Evolutionary conservation across 1,140 invertebrate species (phyloP), one percentile per base, ranked within the genome.

Genomic region (Pachypsylla venusta): DNA sequence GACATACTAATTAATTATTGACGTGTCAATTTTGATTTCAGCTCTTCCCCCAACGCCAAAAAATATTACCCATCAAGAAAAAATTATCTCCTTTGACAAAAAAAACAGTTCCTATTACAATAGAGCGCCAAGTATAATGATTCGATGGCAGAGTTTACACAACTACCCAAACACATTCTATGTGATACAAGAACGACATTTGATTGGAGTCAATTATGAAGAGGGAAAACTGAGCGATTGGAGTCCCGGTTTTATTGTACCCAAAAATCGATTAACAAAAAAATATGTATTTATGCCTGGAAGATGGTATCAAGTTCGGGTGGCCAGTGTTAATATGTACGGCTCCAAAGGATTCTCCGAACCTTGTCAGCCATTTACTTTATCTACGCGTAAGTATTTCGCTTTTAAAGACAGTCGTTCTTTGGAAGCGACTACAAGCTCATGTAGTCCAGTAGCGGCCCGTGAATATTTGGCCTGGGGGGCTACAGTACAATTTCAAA

Each of bases 281-380:
- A 75, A 76, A n/a, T 74, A 75, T 56, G 65, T 76, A 28, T 68
- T 84, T 48, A 79, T 79, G 64, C 81, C 81, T 0, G 84, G 83
- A 16, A 76, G 79, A 16, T 86, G 83, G 83, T 88, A 87, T 68
- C 79, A 84, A 65, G 84, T 86, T 65, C 75, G 84, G 25, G 80
- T 87, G 1, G 83, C 84, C 0, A 80, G 83, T 1, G 77, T 88
- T 0, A 84, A 81, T 67, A 74, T 74, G 1, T 76, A 79, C 60
- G 85, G 85, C 0, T 82, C 81, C 0, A 70, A 77, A 57, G 84
- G 84, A 3, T 87, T 79, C 65, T 85, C 84, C 0, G 66, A 72
- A 14, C 76, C 76, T 0, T 84, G 82, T 5, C 65, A 73, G 4
- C 76, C 78, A 0, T 85, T 85, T 64, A 80, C 75, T 27, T 76